phyloP scores from a whole-genome alignment of 2,797 vertebrate species.

The Phrynocephalus vlangalii region DNA sequence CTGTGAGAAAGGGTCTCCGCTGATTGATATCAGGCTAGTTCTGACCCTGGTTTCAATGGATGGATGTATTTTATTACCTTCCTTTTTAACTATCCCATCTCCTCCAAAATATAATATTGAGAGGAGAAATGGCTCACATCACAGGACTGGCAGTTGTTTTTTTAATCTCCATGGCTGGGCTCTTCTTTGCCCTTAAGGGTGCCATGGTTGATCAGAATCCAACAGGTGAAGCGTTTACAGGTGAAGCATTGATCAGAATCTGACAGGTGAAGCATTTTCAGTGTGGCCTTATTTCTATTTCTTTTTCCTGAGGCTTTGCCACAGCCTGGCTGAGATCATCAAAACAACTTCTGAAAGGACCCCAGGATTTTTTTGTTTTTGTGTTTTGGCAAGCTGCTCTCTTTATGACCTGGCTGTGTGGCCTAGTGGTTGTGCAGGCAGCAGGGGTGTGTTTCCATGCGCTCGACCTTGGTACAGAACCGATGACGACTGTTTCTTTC shows the following conservation, averaged over 20 bases:
- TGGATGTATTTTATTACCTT: neutral
- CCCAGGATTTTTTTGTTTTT: neutral
- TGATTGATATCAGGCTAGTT: neutral
- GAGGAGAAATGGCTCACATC: neutral
- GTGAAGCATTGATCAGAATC: neutral
- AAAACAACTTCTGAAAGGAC: too few relatives aligned
- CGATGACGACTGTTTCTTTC: too few relatives aligned
- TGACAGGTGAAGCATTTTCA: neutral
- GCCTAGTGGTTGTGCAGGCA: too few relatives aligned
- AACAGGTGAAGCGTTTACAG: neutral
- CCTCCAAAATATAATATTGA: neutral
- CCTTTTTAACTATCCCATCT: neutral
- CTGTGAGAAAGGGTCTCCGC: too few relatives aligned
- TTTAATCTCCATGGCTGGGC: neutral
- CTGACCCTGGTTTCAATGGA: neutral
- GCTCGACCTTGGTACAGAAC: too few relatives aligned
- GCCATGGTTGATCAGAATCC: neutral
- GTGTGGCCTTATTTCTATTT: neutral
- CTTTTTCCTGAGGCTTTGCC: neutral
- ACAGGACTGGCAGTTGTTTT: too few relatives aligned
- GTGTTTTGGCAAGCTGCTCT: too few relatives aligned
- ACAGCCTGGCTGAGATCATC: neutral
- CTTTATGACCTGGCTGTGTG: neutral
- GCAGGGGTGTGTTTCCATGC: rapidly evolving
- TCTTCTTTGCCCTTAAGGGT: neutral